phyloP scores from a whole-genome alignment of 1,140 invertebrate species.

The Papilio glaucus region DNA sequence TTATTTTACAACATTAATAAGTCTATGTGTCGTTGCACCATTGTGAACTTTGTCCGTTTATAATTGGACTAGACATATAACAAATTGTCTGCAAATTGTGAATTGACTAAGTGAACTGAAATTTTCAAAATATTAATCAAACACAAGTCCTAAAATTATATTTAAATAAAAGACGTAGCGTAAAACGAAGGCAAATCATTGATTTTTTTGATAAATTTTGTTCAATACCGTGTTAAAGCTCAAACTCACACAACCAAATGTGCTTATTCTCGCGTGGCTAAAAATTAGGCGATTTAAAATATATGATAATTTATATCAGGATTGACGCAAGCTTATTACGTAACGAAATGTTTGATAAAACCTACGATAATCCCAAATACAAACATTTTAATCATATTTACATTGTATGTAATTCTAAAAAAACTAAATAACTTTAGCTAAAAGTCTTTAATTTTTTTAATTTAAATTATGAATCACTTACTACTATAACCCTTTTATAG shows the following conservation, averaged over 20 bases:
- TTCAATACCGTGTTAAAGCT: neutral
- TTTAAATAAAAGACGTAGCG: neutral
- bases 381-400: neutral
- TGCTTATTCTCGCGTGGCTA: neutral
- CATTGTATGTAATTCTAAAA: neutral
- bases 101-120: neutral
- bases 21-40: too few species aligned
- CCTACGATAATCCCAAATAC: neutral
- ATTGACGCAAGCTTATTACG: neutral
- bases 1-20: too few species aligned
- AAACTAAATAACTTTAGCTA: neutral
- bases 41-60: too few species aligned
- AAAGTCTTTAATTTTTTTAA: neutral
- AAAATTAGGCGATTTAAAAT: neutral
- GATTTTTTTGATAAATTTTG: neutral
- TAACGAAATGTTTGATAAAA: neutral
- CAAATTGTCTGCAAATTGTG: too few species aligned
- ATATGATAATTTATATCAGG: neutral
- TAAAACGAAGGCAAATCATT: neutral
- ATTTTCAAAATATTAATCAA: constrained; percentile 1
- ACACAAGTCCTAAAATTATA: neutral
- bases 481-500: neutral
- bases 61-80: too few species aligned
- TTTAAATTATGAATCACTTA: too few species aligned
- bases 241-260: neutral